Conservation (phyloP, 2,113 vertebrate species). For the Oreochromis spilurus region DNA sequence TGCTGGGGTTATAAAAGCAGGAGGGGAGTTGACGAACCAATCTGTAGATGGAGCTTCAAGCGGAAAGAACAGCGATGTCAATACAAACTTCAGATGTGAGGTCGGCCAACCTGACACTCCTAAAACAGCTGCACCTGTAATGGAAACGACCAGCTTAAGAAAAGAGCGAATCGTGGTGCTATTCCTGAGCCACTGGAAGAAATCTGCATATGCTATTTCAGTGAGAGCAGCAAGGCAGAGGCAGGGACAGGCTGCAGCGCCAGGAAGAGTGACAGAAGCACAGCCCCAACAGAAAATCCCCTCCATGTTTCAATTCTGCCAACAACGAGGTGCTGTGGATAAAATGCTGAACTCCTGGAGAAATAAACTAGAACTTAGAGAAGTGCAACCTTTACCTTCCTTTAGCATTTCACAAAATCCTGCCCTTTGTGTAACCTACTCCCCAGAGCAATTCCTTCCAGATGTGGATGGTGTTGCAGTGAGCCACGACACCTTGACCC, state of each 20-base stretch:
- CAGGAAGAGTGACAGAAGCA: not conserved
- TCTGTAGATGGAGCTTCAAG: not conserved
- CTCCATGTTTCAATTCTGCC: slow-evolving; percentile 70
- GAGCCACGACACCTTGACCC: slow-evolving; percentile 79
- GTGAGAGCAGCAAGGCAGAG: slow-evolving; percentile 52
- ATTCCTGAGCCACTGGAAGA: slow-evolving; percentile 92
- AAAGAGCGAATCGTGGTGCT: slow-evolving; percentile 88
- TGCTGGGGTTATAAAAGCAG: slow-evolving; percentile 51
- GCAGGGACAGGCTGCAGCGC: slow-evolving; percentile 23
- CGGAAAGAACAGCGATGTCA: slow-evolving; percentile 22
- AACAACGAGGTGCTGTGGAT: slow-evolving; percentile 74
- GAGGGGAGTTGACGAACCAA: not conserved
- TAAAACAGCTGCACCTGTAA: slow-evolving; percentile 51
- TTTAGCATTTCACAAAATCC: slow-evolving; percentile 50
- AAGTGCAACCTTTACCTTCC: not conserved
- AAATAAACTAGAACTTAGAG: slow-evolving; percentile 20
- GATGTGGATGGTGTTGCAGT: slow-evolving; percentile 63
- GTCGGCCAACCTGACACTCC: not conserved
- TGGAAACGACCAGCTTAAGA: slow-evolving; percentile 75
- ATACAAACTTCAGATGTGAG: slow-evolving; percentile 44
- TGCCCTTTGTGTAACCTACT: slow-evolving; percentile 59
- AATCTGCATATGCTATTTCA: slow-evolving; percentile 76
- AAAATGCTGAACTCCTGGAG: slow-evolving; percentile 81
- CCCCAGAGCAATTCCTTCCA: slow-evolving; percentile 87
- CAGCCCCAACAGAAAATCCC: slow-evolving; percentile 14